Evolutionary conservation across 2,797 vertebrate species (phyloP).

Genomic region (Carapus acus): DNA sequence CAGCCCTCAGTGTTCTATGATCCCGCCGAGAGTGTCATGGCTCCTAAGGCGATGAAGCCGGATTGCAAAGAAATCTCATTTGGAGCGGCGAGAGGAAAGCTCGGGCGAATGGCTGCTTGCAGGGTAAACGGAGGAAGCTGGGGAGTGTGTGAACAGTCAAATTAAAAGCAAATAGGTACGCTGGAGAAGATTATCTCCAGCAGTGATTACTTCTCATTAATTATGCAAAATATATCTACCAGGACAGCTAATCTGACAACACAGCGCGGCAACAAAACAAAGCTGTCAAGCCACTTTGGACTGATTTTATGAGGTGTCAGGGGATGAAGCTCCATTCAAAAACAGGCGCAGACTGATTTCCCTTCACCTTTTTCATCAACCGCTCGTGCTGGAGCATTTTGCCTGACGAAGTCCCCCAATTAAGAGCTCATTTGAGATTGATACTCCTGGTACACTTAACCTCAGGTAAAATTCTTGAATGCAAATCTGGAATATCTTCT

Average conservation of each 20-base stretch:
- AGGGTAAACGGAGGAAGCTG: conserved; percentile 16
- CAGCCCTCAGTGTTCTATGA: conserved; percentile 17
- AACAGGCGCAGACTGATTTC: too few species aligned
- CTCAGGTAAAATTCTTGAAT: conserved; percentile 46
- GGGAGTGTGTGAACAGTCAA: conserved; percentile 25
- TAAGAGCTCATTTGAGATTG: conserved; percentile 20
- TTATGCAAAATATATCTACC: too few species aligned
- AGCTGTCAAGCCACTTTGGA: too few species aligned
- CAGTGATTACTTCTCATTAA: too few species aligned
- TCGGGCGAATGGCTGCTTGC: conserved; percentile 1
- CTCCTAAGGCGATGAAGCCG: conserved; percentile 14
- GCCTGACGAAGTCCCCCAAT: conserved; percentile 32
- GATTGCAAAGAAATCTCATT: conserved; percentile 12
- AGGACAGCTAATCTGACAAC: too few species aligned
- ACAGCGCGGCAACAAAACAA: too few species aligned
- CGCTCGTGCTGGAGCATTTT: too few species aligned
- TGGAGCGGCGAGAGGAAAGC: background rate
- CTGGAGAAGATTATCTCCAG: too few species aligned
- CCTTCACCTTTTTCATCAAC: too few species aligned
- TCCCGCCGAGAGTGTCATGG: conserved; percentile 11
- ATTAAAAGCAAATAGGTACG: conserved; percentile 34
- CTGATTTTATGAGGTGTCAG: too few species aligned
- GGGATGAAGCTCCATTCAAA: too few species aligned
- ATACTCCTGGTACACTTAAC: conserved; percentile 52
- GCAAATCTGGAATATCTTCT: conserved; percentile 54